Base-by-base conservation (phyloP, 2,888 invertebrate genomes). In the Microchrysa polita region DNA sequence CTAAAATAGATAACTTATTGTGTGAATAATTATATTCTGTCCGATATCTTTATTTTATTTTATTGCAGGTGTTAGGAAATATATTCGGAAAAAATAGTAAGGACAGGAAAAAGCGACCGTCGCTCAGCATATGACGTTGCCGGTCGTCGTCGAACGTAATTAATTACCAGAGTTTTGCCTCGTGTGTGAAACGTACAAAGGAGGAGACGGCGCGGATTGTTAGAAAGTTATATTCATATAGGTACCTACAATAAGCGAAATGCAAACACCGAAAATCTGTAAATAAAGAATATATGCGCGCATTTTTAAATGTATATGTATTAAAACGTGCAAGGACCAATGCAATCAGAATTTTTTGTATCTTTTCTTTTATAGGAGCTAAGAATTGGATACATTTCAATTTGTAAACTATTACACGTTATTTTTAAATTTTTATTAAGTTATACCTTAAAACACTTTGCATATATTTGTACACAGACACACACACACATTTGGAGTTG, bases 51-150 rank as follows among this genome's bases (percentile, higher is more conserved):
- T n/a, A n/a, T 71, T 16, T 52, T 73, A 73, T 77, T 81, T 80
- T 75, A 53, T 77, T 77, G 67, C 86, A 88, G 88, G 88, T 88
- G 78, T 88, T 92, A 80, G 92, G 92, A 71, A 92, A 92, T 83
- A 92, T 92, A 83, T 92, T 92, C 81, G 92, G 92, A 57, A 92
- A 92, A 85, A 92, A 92, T 83, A 91, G 90, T 79, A 91, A 91
- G 82, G 92, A 92, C 79, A 86, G 92, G 78, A 92, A 92, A 86
- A 92, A 92, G 86, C 87, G 92, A 79, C 92, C 92, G 27, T 92
- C 92, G 53, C 87, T 92, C 78, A 92, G 92, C 83, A 92, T 92
- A 87, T 92, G 88, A 88, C 53, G 18, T 23, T 40, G 27, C 34
- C 5, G 2, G 12, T 48, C 12, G 2, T 48, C 48, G 2, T n/a